phyloP scores from a whole-genome alignment of 2,888 invertebrate genomes.

The Ectemnius cavifrons region DNA sequence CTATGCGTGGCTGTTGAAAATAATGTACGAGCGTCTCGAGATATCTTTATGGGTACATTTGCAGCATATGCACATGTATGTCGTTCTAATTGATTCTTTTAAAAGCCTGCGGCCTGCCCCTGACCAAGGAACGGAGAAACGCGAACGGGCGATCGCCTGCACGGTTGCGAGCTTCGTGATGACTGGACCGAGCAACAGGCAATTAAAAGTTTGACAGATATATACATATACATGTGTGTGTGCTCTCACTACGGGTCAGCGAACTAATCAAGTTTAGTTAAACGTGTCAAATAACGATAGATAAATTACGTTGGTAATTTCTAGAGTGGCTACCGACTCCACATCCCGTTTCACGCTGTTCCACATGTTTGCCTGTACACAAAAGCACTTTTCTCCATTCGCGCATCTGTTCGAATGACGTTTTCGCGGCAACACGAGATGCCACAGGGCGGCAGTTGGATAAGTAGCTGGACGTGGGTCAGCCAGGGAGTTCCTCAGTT shows the following conservation, averaged over 20 bases:
- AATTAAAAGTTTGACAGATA: constrained; percentile 32
- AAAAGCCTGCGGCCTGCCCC: constrained; percentile 4
- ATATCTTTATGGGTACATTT: neutral
- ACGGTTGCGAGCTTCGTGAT: constrained; percentile 12
- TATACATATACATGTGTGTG: constrained; percentile 30
- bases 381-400: constrained; percentile 52
- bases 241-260: constrained; percentile 42
- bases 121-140: constrained; percentile 9
- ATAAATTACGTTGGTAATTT: constrained; percentile 43
- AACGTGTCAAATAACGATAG: constrained; percentile 40
- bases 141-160: neutral
- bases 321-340: constrained; percentile 41
- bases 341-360: constrained; percentile 41
- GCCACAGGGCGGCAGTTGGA: constrained; percentile 7
- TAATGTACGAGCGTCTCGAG: neutral
- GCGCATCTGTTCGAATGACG: constrained; percentile 46
- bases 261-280: constrained; percentile 48
- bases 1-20: neutral
- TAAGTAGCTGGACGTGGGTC: neutral
- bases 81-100: constrained; percentile 15
- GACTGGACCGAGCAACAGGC: constrained; percentile 22
- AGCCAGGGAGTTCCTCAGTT: neutral
- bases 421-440: constrained; percentile 44
- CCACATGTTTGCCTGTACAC: constrained; percentile 44
- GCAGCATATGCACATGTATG: neutral